These are phyloP conservation scores for Caenorhabditis drosophilae DNA, from an alignment of 2,888 invertebrate genomes.

Conservation along the genomic window DNA sequence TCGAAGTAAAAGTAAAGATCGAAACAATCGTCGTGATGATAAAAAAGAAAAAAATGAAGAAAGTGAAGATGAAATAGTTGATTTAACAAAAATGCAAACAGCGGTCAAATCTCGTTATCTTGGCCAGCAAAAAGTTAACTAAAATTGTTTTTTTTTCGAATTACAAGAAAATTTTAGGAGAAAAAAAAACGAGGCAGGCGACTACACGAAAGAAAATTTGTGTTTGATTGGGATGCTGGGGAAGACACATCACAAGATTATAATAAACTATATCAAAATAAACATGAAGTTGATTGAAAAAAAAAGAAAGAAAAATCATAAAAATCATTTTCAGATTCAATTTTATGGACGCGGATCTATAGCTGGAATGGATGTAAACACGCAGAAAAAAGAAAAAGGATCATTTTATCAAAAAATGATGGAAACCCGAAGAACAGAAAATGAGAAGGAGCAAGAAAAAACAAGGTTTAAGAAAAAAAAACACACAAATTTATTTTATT, in stretches of 20 bases:
- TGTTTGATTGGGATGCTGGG: constrained; percentile 99
- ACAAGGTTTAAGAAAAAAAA: constrained; percentile 57
- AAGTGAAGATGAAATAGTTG: constrained; percentile 34
- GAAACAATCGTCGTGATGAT: constrained; percentile 27
- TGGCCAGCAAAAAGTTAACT: constrained; percentile 56
- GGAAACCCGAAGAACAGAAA: constrained; percentile 91
- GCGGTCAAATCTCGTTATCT: constrained; percentile 63
- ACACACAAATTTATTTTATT: not conserved
- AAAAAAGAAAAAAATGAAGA: constrained; percentile 16
- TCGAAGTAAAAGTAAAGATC: constrained; percentile 30
- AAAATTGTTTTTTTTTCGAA: not conserved
- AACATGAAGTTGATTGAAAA: constrained; percentile 77
- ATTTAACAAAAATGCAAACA: constrained; percentile 55
- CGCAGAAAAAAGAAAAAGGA: constrained; percentile 79
- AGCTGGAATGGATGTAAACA: constrained; percentile 95
- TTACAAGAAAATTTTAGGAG: constrained; percentile 45
- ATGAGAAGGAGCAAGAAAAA: constrained; percentile 95
- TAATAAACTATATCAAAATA: constrained; percentile 92
- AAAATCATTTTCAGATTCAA: constrained; percentile 76
- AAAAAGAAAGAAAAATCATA: not conserved
- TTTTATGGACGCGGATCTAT: constrained; percentile 97
- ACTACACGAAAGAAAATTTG: constrained; percentile 96
- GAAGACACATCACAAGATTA: constrained; percentile 98
- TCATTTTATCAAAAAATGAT: constrained; percentile 94
- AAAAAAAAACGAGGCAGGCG: constrained; percentile 80